phyloP scores from a whole-genome alignment of 35 echinoderm and acorn worm genomes.

The Ptychodera flava region DNA sequence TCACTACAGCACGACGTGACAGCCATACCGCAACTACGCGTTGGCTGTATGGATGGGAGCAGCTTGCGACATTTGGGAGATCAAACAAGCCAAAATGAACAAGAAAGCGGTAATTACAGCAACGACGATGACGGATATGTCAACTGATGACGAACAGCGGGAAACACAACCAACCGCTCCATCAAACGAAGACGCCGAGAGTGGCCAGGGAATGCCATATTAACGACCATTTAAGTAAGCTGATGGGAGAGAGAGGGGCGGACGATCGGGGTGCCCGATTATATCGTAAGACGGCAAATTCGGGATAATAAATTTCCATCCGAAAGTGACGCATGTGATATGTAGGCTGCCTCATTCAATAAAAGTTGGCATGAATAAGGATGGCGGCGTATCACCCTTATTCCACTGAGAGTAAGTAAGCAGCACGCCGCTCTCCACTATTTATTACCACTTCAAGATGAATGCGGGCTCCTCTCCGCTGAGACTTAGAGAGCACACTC shows the following conservation, averaged over 20 bases:
- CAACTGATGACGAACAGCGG: background rate
- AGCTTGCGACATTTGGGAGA: background rate
- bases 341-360: background rate
- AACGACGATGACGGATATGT: background rate
- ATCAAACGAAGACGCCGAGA: background rate
- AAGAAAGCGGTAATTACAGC: too few species aligned
- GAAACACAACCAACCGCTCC: background rate
- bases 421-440: background rate
- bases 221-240: background rate
- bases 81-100: background rate
- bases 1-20: background rate
- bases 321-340: background rate
- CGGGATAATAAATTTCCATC: background rate
- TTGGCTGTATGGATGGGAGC: background rate
- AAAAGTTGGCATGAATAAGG: background rate
- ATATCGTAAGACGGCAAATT: background rate
- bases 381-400: background rate
- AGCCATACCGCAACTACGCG: too few species aligned
- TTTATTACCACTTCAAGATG: background rate
- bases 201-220: too few species aligned
- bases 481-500: background rate
- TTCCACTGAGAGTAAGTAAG: background rate
- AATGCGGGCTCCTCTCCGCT: background rate
- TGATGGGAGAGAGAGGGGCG: background rate
- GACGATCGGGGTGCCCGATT: background rate